Base-by-base conservation (phyloP, 2,113 vertebrate genomes). In the Gavialis gangeticus region DNA sequence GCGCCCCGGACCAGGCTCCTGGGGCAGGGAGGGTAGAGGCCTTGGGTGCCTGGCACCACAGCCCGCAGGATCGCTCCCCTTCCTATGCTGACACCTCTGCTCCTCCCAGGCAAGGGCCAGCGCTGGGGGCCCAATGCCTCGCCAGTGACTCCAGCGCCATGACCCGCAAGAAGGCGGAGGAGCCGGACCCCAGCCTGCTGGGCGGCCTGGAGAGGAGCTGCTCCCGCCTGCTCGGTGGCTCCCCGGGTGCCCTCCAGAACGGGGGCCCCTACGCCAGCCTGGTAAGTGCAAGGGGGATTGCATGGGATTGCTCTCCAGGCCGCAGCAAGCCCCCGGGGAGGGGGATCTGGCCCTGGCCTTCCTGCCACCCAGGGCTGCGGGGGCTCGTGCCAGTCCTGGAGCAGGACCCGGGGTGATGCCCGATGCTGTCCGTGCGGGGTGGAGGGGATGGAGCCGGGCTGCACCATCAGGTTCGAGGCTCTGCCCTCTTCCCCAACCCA, bases 241-340 rank as follows among this genome's bases (percentile, higher is more conserved):
- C 94, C 75, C 98, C 98, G 59, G 98, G 98, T 56, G 98, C 96
- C 67, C 69, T 98, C 64, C 95, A 95, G 63, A 98, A 98, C 2
- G 97, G 97, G 37, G 87, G 86, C 30, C 98, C 95, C 86, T 97
- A 98, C 87, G 97, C 97, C 3, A 87, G 96, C 97, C 98, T 95
- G 84, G 98, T 99, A 90, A 98, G 98, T 94, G 14, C 56, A 80
- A 57, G 34, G 10, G 46, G 66, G 30, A 11, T 46, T 46, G 46
- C 46, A 59, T 18, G 63, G 67, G 78, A 71, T 30, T 77, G 22
- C 54, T 24, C 34, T 34, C 75, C 27, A 55, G 79, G 6, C 3
- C 46, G 5, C 19, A 5, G 71, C 71, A 59, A 86, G 77, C 87
- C 75, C 16, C 10, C 34, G 55, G 37, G 75, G 37, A 13, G 21